Conservation (phyloP, 2,888 invertebrate genomes). For the Autographa gamma region DNA sequence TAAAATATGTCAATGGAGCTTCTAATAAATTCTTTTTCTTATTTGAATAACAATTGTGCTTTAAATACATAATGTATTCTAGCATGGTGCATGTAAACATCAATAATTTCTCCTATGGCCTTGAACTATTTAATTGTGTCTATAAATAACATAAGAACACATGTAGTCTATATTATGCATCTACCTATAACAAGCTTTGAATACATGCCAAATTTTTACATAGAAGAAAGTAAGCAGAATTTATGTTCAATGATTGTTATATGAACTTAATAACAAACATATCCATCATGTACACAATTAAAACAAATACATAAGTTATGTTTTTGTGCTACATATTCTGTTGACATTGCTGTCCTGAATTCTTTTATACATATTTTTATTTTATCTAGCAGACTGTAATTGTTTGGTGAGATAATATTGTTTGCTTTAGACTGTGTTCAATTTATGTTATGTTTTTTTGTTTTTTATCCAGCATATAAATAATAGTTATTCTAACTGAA, state of each 20-base stretch:
- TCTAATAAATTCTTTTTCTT: not conserved
- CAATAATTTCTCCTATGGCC: slow-evolving; percentile 54
- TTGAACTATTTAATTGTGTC: slow-evolving; percentile 64
- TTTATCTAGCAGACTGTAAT: slow-evolving; percentile 8
- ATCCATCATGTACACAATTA: not conserved
- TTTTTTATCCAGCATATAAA: too few species aligned
- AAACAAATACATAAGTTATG: not conserved
- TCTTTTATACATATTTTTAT: not conserved
- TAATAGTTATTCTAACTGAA: too few species aligned
- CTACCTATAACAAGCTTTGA: slow-evolving; percentile 58
- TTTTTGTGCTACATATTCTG: slow-evolving; percentile 4
- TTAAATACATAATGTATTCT: slow-evolving; percentile 12
- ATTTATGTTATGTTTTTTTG: not conserved
- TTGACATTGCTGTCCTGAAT: slow-evolving; percentile 1
- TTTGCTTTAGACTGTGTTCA: not conserved
- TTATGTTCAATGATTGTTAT: not conserved
- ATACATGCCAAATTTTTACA: slow-evolving; percentile 61
- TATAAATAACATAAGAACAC: slow-evolving; percentile 55
- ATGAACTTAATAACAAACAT: not conserved
- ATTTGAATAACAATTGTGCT: not conserved
- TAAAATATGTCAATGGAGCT: not conserved
- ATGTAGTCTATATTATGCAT: slow-evolving; percentile 45
- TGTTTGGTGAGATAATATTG: slow-evolving; percentile 9
- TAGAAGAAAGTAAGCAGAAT: slow-evolving; percentile 36
- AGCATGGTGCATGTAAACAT: slow-evolving; percentile 44